Evolutionary conservation across 2,888 invertebrate species (phyloP), one percentile per base, ranked within the genome.

Genomic region (Eupithecia inturbata): DNA sequence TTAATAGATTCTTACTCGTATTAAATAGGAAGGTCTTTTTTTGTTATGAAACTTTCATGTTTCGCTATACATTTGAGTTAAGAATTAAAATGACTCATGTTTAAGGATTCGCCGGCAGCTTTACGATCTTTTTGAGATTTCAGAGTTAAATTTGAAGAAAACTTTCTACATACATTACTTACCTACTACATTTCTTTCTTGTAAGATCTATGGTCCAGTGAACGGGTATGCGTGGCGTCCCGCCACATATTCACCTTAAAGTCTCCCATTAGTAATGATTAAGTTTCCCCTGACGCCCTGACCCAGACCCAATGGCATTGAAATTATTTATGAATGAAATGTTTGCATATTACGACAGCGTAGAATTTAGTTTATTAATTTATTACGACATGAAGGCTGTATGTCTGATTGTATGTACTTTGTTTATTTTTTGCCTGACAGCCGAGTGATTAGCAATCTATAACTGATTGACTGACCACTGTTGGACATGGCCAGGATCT

Each of bases 241-340:
- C n/a, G 49, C 9, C 10, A 53, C 9, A 53, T 12, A 10, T 22
- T 10, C n/a, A 10, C n/a, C 7, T 19, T 12, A 31, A n/a, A 64
- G n/a, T 64, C 22, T 76, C 74, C 70, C 80, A 82, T 82, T 77
- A 77, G 14, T 22, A 31, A 33, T 72, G 75, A 77, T 70, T 77
- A 74, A 71, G 76, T 82, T 80, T 82, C 81, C 79, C 78, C 75
- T 81, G 79, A 78, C 77, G 64, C 64, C 79, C 76, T 81, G 79
- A 79, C 77, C 64, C 68, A 71, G 57, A 71, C 64, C 68, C 16
- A 45, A 67, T 60, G 74, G 39, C 68, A 74, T 74, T 72, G 75
- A 72, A 75, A 57, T 70, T 67, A 57, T 78, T 75, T 79, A 78
- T 78, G 71, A 77, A 72, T 76, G 69, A 72, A 63, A 49, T 62